Base-by-base conservation (phyloP, 2,113 vertebrate species). In the Scopus umbretta region DNA sequence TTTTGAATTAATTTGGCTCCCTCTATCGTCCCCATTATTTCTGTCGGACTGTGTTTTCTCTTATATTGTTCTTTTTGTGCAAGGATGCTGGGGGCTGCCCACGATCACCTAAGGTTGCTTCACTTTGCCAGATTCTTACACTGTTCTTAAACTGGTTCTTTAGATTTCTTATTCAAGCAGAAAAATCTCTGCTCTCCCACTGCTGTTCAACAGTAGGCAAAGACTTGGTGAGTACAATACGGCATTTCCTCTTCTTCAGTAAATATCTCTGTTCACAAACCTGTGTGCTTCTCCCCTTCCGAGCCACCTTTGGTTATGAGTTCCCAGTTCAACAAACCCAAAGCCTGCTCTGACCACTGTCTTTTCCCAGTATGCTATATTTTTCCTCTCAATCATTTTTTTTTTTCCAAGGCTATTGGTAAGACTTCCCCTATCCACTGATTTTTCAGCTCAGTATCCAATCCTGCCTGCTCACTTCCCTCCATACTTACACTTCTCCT, bases 1-100 rank as follows among this genome's bases (percentile, higher is more conserved):
- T 96, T 97, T 91, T 61, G 21, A 97, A 95, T 95, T 97, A 97
- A 97, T 98, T 97, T 98, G 95, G 96, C 96, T 96, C 97, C 97
- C 96, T 96, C 95, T 97, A 96, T 97, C 91, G 94, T 97, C 88
- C 75, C 91, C 79, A 36, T 92, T 89, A 78, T 88, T 82, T 96
- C 80, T 88, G 50, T 79, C 13, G 4, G 75, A 47, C 38, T 84
- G 66, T 21, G 56, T 90, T 93, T 89, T 65, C 93, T 91, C 84
- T 91, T 79, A 72, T 25, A 47, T 40, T 85, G 29, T 94, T 95
- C 67, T 94, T 97, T 96, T 94, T 65, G 87, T 40, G 58, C 67
- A 87, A 62, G 56, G 86, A 23, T 74, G 66, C n/a, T 47, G 30
- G 9, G 17, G 29, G 45, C 72, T 91, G 40, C 76, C 63, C 19